phyloP scores from a whole-genome alignment of 1,140 invertebrate species.

The Tetragnatha versicolor region DNA sequence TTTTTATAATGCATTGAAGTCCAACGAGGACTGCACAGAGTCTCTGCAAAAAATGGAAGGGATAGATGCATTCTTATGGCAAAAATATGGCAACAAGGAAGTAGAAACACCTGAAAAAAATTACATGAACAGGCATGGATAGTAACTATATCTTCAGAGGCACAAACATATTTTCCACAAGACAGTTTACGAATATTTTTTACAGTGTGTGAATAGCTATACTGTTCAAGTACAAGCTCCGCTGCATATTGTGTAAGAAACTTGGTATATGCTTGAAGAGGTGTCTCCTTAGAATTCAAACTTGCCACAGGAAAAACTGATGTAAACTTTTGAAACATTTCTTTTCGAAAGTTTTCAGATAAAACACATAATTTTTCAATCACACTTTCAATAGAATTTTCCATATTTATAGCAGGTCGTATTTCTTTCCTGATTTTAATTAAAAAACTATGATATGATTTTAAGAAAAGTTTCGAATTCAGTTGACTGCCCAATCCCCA shows the following conservation, averaged over 20 bases:
- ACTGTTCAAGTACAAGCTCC: constrained; percentile 7
- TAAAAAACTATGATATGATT: constrained; percentile 29
- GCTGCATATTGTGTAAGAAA: constrained; percentile 13
- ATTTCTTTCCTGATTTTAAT: background rate
- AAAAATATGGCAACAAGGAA: constrained; percentile 40
- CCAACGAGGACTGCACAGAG: background rate
- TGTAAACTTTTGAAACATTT: constrained; percentile 22
- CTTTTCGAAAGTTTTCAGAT: background rate
- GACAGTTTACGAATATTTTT: constrained; percentile 32
- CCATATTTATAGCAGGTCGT: background rate
- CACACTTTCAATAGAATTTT: constrained; percentile 4
- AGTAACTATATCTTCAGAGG: background rate
- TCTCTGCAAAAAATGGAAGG: constrained; percentile 2
- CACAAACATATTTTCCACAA: constrained; percentile 6
- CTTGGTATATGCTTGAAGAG: constrained; percentile 3
- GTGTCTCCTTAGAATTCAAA: background rate
- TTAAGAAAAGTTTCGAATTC: constrained; percentile 25
- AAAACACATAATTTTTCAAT: background rate
- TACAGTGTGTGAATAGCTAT: background rate
- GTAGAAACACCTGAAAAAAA: background rate
- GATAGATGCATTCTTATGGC: constrained; percentile 12
- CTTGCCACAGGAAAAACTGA: background rate
- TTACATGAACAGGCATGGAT: constrained; percentile 22
- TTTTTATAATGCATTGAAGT: constrained; percentile 2
- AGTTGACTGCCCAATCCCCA: constrained; percentile 2